These are phyloP conservation scores for Smutsia gigantea DNA, from an alignment of 2,797 vertebrate genomes.

Conservation along the genomic window DNA sequence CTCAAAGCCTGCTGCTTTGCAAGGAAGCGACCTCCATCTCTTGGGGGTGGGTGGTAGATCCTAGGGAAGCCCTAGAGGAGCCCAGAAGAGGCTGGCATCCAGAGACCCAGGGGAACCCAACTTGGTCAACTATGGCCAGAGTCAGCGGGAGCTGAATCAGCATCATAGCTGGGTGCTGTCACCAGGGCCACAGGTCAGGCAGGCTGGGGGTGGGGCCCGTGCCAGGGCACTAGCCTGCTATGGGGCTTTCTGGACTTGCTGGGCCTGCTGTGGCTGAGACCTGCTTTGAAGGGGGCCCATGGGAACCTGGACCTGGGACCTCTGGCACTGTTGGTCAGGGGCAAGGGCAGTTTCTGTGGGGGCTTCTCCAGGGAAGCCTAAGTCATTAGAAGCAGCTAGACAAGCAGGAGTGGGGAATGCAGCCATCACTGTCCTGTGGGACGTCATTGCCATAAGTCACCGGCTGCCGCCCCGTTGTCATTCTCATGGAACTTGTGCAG, in stretches of 20 bases:
- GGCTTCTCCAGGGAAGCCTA: neutral
- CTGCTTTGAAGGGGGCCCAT: neutral
- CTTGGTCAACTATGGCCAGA: neutral
- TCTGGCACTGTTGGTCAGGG: neutral
- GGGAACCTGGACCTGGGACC: neutral
- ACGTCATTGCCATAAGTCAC: slow-evolving; percentile 86
- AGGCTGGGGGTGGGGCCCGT: neutral
- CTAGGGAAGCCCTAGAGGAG: neutral
- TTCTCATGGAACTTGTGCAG: slow-evolving; percentile 96
- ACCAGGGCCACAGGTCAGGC: slow-evolving; percentile 20
- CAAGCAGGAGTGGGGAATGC: neutral
- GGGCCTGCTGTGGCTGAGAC: neutral
- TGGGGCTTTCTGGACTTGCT: neutral
- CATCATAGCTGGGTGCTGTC: neutral
- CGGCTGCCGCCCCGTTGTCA: slow-evolving; percentile 79
- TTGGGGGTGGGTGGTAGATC: neutral
- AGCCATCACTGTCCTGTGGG: neutral
- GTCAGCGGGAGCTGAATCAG: neutral
- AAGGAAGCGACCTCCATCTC: neutral
- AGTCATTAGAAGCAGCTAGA: slow-evolving; percentile 55
- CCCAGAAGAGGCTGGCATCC: neutral
- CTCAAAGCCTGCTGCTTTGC: neutral
- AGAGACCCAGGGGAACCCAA: neutral
- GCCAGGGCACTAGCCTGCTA: neutral
- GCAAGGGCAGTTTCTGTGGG: neutral